phyloP scores from a whole-genome alignment of 2,113 vertebrate genomes.

The Aspidoscelis tigris region DNA sequence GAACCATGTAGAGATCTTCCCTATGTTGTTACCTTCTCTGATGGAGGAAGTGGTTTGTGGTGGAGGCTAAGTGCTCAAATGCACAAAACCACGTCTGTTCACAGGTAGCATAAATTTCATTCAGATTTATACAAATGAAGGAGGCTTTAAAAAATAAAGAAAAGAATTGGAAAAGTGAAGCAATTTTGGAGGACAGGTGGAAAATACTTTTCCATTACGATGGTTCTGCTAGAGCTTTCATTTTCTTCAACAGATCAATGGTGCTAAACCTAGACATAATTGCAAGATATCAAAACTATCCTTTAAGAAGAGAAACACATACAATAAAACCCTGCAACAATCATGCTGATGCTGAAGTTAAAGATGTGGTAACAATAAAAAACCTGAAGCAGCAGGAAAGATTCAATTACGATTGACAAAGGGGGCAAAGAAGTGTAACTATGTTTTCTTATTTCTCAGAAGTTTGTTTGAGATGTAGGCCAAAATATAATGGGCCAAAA shows the following conservation, averaged over 20 bases:
- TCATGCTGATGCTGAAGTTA: not conserved
- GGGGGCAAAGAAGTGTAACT: not conserved
- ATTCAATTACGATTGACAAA: not conserved
- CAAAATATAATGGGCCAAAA: too few relatives aligned
- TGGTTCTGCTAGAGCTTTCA: not conserved
- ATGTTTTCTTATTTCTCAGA: not conserved
- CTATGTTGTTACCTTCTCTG: not conserved
- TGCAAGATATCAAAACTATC: not conserved
- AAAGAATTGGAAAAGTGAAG: not conserved
- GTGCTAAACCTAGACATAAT: not conserved
- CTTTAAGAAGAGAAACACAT: not conserved
- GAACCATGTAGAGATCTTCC: too few relatives aligned
- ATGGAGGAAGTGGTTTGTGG: not conserved
- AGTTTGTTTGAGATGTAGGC: too few relatives aligned
- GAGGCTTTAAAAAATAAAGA: not conserved
- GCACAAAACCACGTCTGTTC: not conserved
- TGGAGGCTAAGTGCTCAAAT: not conserved
- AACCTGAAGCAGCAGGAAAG: not conserved
- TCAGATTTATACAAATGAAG: not conserved
- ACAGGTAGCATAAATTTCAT: not conserved
- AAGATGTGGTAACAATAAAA: not conserved
- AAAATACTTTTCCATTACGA: not conserved
- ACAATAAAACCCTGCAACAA: not conserved
- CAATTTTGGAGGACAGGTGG: not conserved
- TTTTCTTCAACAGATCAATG: not conserved